phyloP scores from a whole-genome alignment of 2,797 vertebrate species.

The Borostomias antarcticus region DNA sequence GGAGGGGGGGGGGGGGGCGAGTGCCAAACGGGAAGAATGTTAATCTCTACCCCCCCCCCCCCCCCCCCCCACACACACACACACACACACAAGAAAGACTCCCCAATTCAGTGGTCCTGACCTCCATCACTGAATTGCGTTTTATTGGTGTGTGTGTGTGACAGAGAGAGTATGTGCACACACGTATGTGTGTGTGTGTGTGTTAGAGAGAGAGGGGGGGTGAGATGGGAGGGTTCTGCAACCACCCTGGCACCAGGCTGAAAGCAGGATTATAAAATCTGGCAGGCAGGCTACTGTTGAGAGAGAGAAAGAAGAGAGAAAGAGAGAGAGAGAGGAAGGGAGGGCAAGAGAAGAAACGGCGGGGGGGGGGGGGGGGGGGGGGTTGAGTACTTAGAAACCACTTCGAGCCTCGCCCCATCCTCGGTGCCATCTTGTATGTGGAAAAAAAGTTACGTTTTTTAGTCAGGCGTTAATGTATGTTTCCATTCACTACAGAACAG shows the following conservation, averaged over 20 bases:
- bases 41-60: constrained; percentile 62
- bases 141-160: constrained; percentile 12
- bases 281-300: constrained; percentile 49
- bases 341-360: not conserved
- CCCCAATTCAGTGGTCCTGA: constrained; percentile 53
- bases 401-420: constrained; percentile 1
- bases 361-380: not conserved
- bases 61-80: constrained; percentile 34
- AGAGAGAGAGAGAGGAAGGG: constrained; percentile 15
- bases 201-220: too few relatives aligned
- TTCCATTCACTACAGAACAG: constrained; percentile 10
- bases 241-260: constrained; percentile 54
- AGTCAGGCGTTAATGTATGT: constrained; percentile 18
- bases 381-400: constrained; percentile 26
- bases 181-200: constrained; percentile 22
- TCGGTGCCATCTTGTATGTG: too few relatives aligned
- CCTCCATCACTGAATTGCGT: constrained; percentile 47
- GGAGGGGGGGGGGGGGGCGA: constrained; percentile 39
- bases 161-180: constrained; percentile 18
- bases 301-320: constrained; percentile 24
- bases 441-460: not conserved
- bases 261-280: constrained; percentile 55
- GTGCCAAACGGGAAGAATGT: constrained; percentile 71
- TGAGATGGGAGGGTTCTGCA: constrained; percentile 53
- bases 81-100: constrained; percentile 12